Conservation (phyloP, 1,140 invertebrate genomes). For the Caligus rogercresseyi region DNA sequence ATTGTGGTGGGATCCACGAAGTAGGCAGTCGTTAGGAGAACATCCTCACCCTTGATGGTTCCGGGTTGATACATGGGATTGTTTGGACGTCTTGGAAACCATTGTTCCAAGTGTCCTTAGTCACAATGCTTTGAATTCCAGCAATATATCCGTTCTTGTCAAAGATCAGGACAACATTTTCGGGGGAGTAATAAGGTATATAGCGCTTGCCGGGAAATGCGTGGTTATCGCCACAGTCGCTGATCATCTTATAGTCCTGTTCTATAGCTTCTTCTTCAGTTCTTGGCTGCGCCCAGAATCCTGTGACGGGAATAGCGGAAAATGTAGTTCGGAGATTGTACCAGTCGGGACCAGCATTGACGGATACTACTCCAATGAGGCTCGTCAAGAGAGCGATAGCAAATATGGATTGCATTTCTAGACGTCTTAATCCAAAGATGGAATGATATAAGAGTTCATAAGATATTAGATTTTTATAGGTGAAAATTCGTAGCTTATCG, state of each 20-base stretch:
- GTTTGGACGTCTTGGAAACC: background rate
- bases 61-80: background rate
- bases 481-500: no score
- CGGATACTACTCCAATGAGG: no score
- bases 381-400: no score
- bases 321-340: no score
- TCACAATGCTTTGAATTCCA: constrained; percentile 7
- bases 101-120: constrained; percentile 2
- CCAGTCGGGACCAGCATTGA: no score
- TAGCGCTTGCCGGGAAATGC: constrained; percentile 10
- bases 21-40: constrained; percentile 14
- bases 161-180: constrained; percentile 8
- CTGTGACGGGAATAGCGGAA: no score
- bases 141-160: constrained; percentile 18
- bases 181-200: background rate
- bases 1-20: constrained; percentile 16
- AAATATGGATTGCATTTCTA: no score
- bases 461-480: no score
- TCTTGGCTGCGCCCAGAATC: no score
- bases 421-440: no score
- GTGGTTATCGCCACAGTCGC: background rate
- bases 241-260: background rate
- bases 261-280: background rate
- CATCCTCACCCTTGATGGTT: background rate
- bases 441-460: no score